phyloP scores from a whole-genome alignment of 2,797 vertebrate genomes.

The Protonibea diacanthus region DNA sequence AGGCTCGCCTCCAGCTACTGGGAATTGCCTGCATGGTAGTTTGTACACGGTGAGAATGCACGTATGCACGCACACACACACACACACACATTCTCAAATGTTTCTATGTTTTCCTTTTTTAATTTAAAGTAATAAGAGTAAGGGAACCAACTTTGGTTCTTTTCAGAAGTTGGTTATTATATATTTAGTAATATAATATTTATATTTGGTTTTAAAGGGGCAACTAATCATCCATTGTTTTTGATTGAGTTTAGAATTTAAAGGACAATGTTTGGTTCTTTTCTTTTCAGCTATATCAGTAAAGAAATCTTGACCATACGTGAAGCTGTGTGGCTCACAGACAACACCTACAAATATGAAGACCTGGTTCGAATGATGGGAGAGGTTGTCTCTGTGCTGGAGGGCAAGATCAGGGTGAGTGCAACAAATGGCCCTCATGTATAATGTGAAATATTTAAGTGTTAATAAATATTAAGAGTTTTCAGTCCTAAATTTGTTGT shows the following conservation, averaged over 20 bases:
- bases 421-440: not conserved
- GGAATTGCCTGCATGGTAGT: conserved; percentile 99
- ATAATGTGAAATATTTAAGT: not conserved
- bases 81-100: not conserved
- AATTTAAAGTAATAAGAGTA: no score
- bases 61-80: no score
- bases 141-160: not conserved
- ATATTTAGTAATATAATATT: not conserved
- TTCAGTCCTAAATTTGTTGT: not conserved
- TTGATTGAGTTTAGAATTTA: no score
- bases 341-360: conserved; percentile 99
- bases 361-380: conserved; percentile 99
- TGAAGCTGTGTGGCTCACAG: conserved; percentile 98
- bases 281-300: conserved; percentile 87
- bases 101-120: not conserved
- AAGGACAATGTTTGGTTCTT: not conserved
- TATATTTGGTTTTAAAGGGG: not conserved
- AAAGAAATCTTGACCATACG: conserved; percentile 97
- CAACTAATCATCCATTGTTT: not conserved
- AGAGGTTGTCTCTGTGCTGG: conserved; percentile 93
- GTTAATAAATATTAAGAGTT: not conserved
- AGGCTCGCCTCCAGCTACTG: conserved; percentile 92
- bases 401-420: conserved; percentile 92
- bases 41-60: conserved; percentile 91
- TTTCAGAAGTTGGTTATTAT: not conserved